Evolutionary conservation across 2,888 invertebrate genomes (phyloP), one percentile per base, ranked within the genome.

Genomic region (Drosophila pseudotakahashii): DNA sequence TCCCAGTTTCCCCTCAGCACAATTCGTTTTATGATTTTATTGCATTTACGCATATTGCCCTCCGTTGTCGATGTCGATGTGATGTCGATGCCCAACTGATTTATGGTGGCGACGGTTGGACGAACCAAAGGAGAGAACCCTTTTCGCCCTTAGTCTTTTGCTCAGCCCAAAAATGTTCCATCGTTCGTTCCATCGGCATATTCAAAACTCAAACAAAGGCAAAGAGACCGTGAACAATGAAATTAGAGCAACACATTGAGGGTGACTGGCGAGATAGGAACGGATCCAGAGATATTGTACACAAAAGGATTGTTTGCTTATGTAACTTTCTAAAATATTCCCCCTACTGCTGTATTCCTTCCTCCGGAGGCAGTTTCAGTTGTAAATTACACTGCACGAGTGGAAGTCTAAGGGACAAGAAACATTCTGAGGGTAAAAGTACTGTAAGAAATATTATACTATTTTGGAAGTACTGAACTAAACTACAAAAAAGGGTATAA

Each of bases 11-110:
- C 70, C 77, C 72, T 32, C 47, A 59, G 68, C 67, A 80, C 81
- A 82, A 82, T 81, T 80, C 78, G 52, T 81, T 89, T 87, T 89
- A 89, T 88, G 84, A 79, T 89, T 88, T 87, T 88, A 89, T 88
- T 89, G 81, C 86, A 77, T 83, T 83, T 79, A 87, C 78, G 79
- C 79, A 83, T 86, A 83, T 88, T 85, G 88, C 76, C 76, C 68
- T 66, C 42, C 67, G 62, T 52, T 58, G 62, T 63, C 76, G 76
- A 67, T 76, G 58, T 51, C 63, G 44, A 48, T 69, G 62, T 53
- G 47, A 51, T 64, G 75, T 58, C 77, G 76, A 72, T 78, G 76
- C 73, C 76, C 80, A 80, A 88, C 86, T 89, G 89, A 89, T 89
- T 89, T 89, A 89, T 89, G 89, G 52, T 70, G 45, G 77, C 74